Evolutionary conservation across 1,140 invertebrate species (phyloP), one percentile per base, ranked within the genome.

Genomic region (Macrocentrus cingulum): DNA sequence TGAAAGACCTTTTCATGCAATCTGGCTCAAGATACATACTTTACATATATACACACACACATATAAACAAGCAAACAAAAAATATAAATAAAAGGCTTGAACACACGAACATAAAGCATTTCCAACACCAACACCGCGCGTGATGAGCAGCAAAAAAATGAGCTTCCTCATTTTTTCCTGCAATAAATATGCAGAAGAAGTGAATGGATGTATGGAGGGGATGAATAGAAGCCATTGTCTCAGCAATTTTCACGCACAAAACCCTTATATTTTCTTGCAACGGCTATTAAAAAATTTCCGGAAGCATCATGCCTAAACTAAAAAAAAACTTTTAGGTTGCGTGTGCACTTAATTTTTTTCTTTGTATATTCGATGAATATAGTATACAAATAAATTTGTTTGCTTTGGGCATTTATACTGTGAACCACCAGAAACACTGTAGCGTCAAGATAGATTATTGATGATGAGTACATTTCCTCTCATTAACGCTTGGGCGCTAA

Each of bases 161-260:
- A 15, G 11, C 25, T 49, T 49, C 34, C n/a, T 32, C 25, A 18
- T 49, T 34, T 49, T 25, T 13, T 23, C 9, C 22, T 13, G 29
- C 46, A 49, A 34, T 49, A 32, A 49, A 49, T 49, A 49, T 49
- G 46, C 46, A 49, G n/a, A n/a, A 49, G 25, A 49, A 23, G 20
- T 49, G 46, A 49, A 49, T 49, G 15, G 46, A n/a, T n/a, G n/a
- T n/a, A n/a, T n/a, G 11, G n/a, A 4, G 13, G 8, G n/a, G 46
- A 49, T 49, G 46, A 49, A 49, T 49, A 49, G 23, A n/a, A 23
- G 46, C 34, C 46, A 32, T 49, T 32, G 46, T 29, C 23, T 15
- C 7, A 49, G 29, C 34, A 29, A 49, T 49, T 49, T 49, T 49
- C 46, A 49, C 46, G 34, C 46, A 49, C 15, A 8, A 32, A 49